Evolutionary conservation across 2,888 invertebrate genomes (phyloP), one percentile per base, ranked within the genome.

Genomic region (Tipula confusa): DNA sequence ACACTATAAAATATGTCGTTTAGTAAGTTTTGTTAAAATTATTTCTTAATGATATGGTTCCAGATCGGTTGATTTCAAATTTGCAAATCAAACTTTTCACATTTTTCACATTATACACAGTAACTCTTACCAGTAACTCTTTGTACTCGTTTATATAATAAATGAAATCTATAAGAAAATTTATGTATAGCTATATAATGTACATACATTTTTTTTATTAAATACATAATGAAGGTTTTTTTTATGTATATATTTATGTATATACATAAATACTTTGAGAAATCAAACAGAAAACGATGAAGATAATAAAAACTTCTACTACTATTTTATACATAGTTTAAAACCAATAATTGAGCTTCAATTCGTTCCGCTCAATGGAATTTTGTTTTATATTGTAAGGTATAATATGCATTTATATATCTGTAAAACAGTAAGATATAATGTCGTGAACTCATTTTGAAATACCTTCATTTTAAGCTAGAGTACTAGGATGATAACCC

Each of bases 281-380:
- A 64, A 64, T 64, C 64, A 64, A 64, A 64, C 64, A 64, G 64
- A 64, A 43, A 64, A 64, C 64, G 64, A 24, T 64, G 24, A 64
- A 64, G 64, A 64, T 24, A 24, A 64, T 64, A 64, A 64, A 64
- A 24, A 64, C 24, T 64, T 24, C 64, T 24, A 64, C 64, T 9
- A 9, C 64, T 24, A 6, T 43, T 24, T 13, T 38, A 13, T 24
- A 24, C 24, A 64, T 64, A 64, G 64, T 24, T 64, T 64, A 64
- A 64, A 24, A 64, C 24, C 64, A 64, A 64, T 64, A 64, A 24
- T 64, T 64, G 64, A 24, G 9, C 24, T 64, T 64, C 64, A 64
- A 64, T 64, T 64, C 64, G 64, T 64, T 64, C 64, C 64, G 64
- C 64, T 64, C 64, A 64, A 64, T 64, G 64, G 64, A 64, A 64